Evolutionary conservation across 53 echinoderm and acorn worm species (phyloP).

Genomic region (Mesocentrotus franciscanus): DNA sequence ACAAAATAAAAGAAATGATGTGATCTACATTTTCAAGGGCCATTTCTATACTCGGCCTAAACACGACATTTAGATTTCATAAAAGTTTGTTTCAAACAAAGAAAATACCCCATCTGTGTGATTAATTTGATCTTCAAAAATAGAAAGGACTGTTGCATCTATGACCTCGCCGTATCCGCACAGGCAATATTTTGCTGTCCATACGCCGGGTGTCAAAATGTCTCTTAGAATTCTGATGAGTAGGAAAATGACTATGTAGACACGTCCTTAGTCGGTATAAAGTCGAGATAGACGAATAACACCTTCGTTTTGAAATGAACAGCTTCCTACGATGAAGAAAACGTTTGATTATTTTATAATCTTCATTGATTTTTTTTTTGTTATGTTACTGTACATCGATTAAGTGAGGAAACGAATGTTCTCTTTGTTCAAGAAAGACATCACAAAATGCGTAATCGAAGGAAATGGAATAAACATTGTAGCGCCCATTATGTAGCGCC

Average conservation of each 20-base stretch:
- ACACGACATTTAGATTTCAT: no score
- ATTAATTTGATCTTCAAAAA: no score
- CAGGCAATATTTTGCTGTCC: background rate
- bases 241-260: background rate
- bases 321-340: background rate
- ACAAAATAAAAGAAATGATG: no score
- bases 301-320: background rate
- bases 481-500: background rate
- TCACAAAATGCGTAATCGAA: background rate
- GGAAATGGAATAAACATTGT: background rate
- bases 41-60: no score
- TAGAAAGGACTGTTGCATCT: no score
- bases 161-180: background rate
- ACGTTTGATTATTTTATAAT: background rate
- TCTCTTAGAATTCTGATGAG: background rate
- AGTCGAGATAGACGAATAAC: background rate
- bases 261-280: background rate
- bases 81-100: no score
- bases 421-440: background rate
- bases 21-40: no score
- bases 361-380: conserved; percentile 29
- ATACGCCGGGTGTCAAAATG: background rate
- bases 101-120: no score
- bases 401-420: conserved; percentile 1
- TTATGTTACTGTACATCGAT: conserved; percentile 16